These are phyloP conservation scores for Siniperca knerii DNA, from an alignment of 2,113 vertebrate genomes.

Conservation along the genomic window DNA sequence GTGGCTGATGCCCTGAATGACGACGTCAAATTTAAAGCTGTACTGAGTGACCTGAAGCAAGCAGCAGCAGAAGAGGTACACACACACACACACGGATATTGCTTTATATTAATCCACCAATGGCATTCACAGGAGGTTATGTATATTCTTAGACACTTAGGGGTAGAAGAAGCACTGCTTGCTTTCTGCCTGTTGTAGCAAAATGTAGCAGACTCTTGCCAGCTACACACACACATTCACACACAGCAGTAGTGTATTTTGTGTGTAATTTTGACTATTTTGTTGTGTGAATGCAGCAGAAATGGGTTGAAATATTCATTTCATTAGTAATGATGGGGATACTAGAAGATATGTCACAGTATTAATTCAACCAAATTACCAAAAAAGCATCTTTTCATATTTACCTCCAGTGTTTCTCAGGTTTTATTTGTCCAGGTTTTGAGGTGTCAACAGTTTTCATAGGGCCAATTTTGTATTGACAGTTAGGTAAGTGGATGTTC, in stretches of 20 bases:
- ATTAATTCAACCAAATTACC: not conserved
- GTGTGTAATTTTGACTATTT: not conserved
- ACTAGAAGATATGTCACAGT: not conserved
- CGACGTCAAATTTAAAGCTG: conserved; percentile 36
- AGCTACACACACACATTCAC: no score
- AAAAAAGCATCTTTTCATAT: not conserved
- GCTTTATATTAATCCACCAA: no score
- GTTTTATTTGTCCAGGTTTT: not conserved
- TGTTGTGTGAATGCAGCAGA: not conserved
- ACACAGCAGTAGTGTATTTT: not conserved
- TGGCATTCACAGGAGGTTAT: not conserved
- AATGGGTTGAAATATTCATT: not conserved
- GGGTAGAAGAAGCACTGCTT: not conserved
- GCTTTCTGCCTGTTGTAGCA: not conserved
- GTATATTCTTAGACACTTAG: not conserved
- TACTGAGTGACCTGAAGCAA: conserved; percentile 35
- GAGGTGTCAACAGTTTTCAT: not conserved
- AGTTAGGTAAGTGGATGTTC: not conserved
- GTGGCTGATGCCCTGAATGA: conserved; percentile 71
- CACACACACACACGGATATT: not conserved
- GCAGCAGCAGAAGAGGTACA: conserved; percentile 69
- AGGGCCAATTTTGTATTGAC: not conserved
- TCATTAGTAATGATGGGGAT: not conserved
- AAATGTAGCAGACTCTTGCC: not conserved
- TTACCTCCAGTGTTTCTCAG: not conserved